phyloP scores from a whole-genome alignment of 2,113 vertebrate species.

The Sceloporus undulatus region DNA sequence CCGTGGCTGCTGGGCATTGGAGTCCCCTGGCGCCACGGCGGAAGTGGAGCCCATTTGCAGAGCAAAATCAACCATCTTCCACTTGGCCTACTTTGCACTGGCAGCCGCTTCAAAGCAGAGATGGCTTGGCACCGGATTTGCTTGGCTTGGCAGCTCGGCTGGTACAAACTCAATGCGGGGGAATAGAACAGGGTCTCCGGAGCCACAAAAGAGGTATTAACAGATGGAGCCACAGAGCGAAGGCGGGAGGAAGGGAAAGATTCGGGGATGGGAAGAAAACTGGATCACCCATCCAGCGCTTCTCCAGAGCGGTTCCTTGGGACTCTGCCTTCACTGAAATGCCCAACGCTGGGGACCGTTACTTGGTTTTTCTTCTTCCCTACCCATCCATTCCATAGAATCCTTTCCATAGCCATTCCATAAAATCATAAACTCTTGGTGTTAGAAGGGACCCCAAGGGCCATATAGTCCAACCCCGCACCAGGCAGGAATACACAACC shows the following conservation, averaged over 20 bases:
- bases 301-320: neutral
- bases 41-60: no score
- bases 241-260: neutral
- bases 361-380: no score
- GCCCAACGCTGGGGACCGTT: neutral
- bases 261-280: neutral
- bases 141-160: neutral
- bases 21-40: neutral
- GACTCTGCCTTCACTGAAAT: neutral
- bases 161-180: neutral
- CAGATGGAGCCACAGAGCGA: neutral
- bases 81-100: neutral
- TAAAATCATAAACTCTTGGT: no score
- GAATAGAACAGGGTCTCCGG: neutral
- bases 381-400: no score
- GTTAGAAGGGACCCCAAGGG: no score
- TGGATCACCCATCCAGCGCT: neutral
- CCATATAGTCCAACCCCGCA: no score
- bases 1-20: no score
- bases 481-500: no score
- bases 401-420: no score
- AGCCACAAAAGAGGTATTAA: slow-evolving; percentile 7
- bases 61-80: neutral
- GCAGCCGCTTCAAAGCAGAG: neutral
- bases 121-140: neutral